Base-by-base conservation (phyloP, 1,140 invertebrate species). In the Rhizoglyphus robini region DNA sequence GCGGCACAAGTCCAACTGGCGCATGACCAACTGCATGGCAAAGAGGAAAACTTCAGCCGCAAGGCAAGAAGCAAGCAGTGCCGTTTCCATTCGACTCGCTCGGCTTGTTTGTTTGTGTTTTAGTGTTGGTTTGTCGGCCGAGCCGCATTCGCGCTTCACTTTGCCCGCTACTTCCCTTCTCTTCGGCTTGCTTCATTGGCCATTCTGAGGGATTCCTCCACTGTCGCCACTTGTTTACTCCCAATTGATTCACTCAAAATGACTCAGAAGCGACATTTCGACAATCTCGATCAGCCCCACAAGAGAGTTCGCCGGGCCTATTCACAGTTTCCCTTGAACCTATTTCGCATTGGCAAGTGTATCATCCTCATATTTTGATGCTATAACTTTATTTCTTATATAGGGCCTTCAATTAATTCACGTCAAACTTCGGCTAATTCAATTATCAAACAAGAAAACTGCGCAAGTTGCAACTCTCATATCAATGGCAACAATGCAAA, bases 181-280 rank as follows among this genome's bases (percentile, higher is more conserved):
- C 23, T 46, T 46, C 41, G 23, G n/a, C n/a, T n/a, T n/a, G n/a
- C n/a, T n/a, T n/a, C 8, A 41, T 8, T 27, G 23, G 20, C 8
- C 51, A 54, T 54, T 54, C 51, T 54, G 51, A 11, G 51, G 51
- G 8, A 54, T 54, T 54, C 51, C 51, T 11, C 51, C 20, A 32
- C 51, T 32, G 8, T 15, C 31, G 51, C 8, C 8, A 54, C 51
- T 5, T 8, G 51, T 8, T 54, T 8, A 54, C 20, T 11, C 15
- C 23, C 23, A 25, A 27, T 32, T 23, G 20, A 54, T 54, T 20
- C 8, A 32, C 20, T 23, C 8, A 54, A 8, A 54, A 54, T 54
- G 51, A 54, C 51, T 25, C 51, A 27, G 20, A 54, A 54, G 51
- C 23, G 51, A 54, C 51, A 54, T 11, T 32, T 54, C 8, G 51